phyloP scores from a whole-genome alignment of 2,797 vertebrate species.

The Jordanella pulchra region DNA sequence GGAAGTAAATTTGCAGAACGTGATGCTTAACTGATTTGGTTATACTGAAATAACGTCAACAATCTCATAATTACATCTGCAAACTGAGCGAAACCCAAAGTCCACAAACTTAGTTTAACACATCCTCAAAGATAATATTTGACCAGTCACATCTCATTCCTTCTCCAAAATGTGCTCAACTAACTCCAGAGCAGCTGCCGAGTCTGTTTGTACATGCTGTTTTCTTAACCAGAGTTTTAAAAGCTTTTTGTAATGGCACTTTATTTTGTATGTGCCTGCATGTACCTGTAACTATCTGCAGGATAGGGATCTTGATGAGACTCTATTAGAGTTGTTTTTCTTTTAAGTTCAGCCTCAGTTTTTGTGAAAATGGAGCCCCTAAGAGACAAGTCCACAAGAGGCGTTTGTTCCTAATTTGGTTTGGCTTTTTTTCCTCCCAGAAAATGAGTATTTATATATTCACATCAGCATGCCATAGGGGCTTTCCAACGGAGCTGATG shows the following conservation, averaged over 20 bases:
- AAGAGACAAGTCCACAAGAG: conserved; percentile 67
- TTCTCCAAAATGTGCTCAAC: conserved; percentile 55
- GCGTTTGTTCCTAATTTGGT: conserved; percentile 76
- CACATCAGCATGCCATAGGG: conserved; percentile 74
- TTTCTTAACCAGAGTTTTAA: conserved; percentile 29
- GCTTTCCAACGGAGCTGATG: conserved; percentile 83
- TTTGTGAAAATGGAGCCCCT: conserved; percentile 47
- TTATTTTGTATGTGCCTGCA: conserved; percentile 1
- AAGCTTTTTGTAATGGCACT: conserved; percentile 7
- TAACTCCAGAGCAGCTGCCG: conserved; percentile 30
- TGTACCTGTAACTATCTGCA: conserved; percentile 15
- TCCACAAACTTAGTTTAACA: conserved; percentile 71
- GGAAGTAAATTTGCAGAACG: conserved; percentile 42
- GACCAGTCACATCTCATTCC: conserved; percentile 72
- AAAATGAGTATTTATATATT: conserved; percentile 79
- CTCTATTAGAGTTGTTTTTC: conserved; percentile 23
- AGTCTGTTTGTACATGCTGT: conserved; percentile 33
- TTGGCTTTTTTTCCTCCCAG: conserved; percentile 43
- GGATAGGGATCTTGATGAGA: conserved; percentile 15
- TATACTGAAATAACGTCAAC: conserved; percentile 73
- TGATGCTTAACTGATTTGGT: conserved; percentile 70
- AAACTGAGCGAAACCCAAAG: conserved; percentile 69
- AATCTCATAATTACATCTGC: conserved; percentile 72
- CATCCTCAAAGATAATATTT: conserved; percentile 77
- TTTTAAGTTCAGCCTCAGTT: conserved; percentile 42